Base-by-base conservation (phyloP, 2,113 vertebrate genomes). In the Theristicus caerulescens region DNA sequence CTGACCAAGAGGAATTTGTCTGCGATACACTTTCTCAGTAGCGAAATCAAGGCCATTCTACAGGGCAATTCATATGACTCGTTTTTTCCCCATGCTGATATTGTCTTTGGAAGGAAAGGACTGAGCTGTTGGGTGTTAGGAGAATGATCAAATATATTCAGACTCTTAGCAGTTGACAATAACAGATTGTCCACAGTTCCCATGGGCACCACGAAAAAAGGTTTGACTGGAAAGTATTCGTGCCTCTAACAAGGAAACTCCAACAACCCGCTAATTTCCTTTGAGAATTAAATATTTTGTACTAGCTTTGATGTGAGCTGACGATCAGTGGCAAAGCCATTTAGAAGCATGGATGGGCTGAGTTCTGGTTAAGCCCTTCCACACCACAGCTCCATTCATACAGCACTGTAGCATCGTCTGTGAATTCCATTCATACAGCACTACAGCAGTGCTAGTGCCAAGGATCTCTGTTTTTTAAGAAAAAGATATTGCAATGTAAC, bases 341-440 rank as follows among this genome's bases (percentile, higher is more conserved):
- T 90, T 83, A 64, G 44, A 82, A 36, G 40, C 32, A 13, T 74
- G 42, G 32, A 78, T 80, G 44, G 72, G 32, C 66, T 66, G 70
- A 66, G 67, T 62, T 90, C 54, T 81, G 44, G 54, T 55, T 87
- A 94, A 91, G 54, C 8, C 34, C 27, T 95, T 91, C 66, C 44
- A 72, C 42, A 66, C 46, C 31, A 76, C 61, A 90, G 55, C 44
- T 94, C 57, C 94, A 94, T 95, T 94, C 93, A 86, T 83, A 40
- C 82, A 85, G 44, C 38, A 38, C 71, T 52, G 31, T 27, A 80
- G 42, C 71, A 77, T 73, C 10, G 3, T 83, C 76, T 95, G 49
- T 85, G 72, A 94, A 86, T 94, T 95, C 88, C 94, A 92, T 95
- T 96, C 91, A 93, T 71, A 14, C 51, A 86, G 54, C 36, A 62